Conservation (phyloP, 2,888 invertebrate species). For the Platerodrilus igneus region DNA sequence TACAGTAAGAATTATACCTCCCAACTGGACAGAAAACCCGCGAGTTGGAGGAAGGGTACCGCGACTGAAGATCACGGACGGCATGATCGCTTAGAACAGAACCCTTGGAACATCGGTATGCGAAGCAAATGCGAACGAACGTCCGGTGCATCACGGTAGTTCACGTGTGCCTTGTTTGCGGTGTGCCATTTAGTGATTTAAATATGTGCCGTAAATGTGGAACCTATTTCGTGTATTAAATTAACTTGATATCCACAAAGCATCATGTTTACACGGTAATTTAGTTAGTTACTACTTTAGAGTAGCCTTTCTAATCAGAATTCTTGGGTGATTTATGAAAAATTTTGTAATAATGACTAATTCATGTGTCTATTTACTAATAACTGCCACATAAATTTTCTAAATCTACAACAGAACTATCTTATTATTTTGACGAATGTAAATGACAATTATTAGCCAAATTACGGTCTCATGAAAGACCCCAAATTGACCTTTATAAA, state of each 20-base stretch:
- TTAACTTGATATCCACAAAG: conserved; percentile 25
- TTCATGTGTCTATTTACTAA: no score
- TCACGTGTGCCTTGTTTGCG: conserved; percentile 30
- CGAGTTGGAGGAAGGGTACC: conserved; percentile 41
- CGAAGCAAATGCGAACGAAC: conserved; percentile 27
- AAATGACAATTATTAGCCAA: no score
- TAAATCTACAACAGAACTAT: no score
- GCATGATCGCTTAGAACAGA: conserved; percentile 28
- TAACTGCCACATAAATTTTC: no score
- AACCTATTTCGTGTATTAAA: conserved; percentile 33
- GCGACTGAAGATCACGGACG: conserved; percentile 23
- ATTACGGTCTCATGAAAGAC: no score
- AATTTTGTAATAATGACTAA: no score
- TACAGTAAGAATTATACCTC: conserved; percentile 33
- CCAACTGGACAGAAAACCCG: conserved; percentile 40
- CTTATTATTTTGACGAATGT: no score
- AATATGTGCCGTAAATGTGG: conserved; percentile 36
- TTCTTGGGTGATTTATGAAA: no score
- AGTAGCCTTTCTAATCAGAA: no score
- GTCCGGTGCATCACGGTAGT: conserved; percentile 24
- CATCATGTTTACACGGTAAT: conserved; percentile 46
- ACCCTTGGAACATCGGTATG: conserved; percentile 27
- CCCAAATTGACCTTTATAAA: no score
- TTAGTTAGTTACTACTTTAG: no score
- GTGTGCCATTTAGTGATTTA: conserved; percentile 24